Evolutionary conservation across 2,888 invertebrate genomes (phyloP), one percentile per base, ranked within the genome.

Genomic region (Noctuana brunneofusca): DNA sequence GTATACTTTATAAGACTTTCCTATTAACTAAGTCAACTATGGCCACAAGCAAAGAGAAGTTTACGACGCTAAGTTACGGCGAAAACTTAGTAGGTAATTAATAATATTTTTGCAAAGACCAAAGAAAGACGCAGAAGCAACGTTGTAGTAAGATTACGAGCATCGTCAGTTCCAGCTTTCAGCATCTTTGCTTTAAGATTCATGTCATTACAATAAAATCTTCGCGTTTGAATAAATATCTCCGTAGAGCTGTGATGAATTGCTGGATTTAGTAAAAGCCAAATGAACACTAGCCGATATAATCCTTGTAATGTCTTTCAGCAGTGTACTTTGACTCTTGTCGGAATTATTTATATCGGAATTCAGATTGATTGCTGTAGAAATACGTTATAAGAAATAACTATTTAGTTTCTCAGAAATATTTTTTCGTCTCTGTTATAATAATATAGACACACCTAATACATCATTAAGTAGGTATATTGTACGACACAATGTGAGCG

Each of bases 181-280:
- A 85, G 83, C 80, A 81, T 78, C 79, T 80, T 80, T 74, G 72
- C 72, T 66, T 69, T 72, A 83, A 87, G 86, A 87, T 87, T 89
- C 86, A 89, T 87, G 84, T 85, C 80, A 80, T 86, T 86, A 85
- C 87, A 87, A 89, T 89, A 87, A 89, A 88, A 89, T 86, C 83
- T 84, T 83, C 80, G 85, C 84, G 84, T 89, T 88, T 87, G 89
- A 89, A 89, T 89, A 89, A 89, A 89, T 87, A 89, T 87, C 84
- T 83, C 81, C 73, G 71, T 72, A 77, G 78, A 76, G 78, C 81
- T 79, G 87, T 89, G 87, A 89, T 87, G 89, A 89, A 90, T 89
- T 81, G 83, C 74, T 65, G 73, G 76, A 78, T 75, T 81, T 76
- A 75, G 79, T 86, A 84, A 83, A 82, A 84, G 80, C 81, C 80